A percentile compares a stretch with the other conserved stretches of the same genome.
Evolutionary conservation across 1,140 invertebrate species (phyloP).

Genomic region (Drosophila repleta): DNA sequence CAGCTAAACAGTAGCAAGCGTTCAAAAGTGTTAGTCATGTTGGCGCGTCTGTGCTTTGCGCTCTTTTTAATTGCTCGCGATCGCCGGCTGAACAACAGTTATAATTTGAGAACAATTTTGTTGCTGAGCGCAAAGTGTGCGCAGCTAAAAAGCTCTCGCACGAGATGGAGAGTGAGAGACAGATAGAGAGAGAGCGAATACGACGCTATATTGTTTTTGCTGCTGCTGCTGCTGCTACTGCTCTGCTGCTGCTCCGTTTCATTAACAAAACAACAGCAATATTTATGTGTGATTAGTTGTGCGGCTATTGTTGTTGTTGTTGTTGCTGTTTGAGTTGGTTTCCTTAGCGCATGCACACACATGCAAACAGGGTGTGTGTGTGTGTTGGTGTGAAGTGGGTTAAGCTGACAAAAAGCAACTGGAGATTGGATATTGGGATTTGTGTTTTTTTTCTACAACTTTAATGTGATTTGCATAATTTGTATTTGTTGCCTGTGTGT

Average conservation of each 20-base stretch:
- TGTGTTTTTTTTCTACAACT: slow-evolving; percentile 45
- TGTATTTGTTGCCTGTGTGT: slow-evolving; percentile 14
- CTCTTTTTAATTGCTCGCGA: slow-evolving; percentile 69
- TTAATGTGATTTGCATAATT: slow-evolving; percentile 77
- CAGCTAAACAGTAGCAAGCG: slow-evolving; percentile 25
- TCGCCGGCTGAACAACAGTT: slow-evolving; percentile 76
- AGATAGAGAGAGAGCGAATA: not conserved
- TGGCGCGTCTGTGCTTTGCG: slow-evolving; percentile 29
- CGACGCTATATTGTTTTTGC: slow-evolving; percentile 16
- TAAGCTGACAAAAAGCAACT: slow-evolving; percentile 65
- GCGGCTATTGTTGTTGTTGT: slow-evolving; percentile 11
- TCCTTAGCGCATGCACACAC: slow-evolving; percentile 59
- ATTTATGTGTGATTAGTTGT: slow-evolving; percentile 73
- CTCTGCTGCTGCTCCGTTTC: slow-evolving; percentile 49
- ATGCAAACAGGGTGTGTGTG: slow-evolving; percentile 26
- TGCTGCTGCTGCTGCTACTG: slow-evolving; percentile 31
- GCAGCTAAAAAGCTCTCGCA: slow-evolving; percentile 48
- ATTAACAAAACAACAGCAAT: slow-evolving; percentile 78
- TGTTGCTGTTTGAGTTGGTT: slow-evolving; percentile 52
- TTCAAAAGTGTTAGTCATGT: slow-evolving; percentile 61
- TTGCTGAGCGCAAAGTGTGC: slow-evolving; percentile 40
- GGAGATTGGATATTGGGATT: slow-evolving; percentile 61
- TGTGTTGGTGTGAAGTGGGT: slow-evolving; percentile 71
- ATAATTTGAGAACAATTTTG: slow-evolving; percentile 72
- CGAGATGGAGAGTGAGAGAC: slow-evolving; percentile 30